Evolutionary conservation across 2,797 vertebrate genomes (phyloP).

Genomic region (Bradypodion ventrale): DNA sequence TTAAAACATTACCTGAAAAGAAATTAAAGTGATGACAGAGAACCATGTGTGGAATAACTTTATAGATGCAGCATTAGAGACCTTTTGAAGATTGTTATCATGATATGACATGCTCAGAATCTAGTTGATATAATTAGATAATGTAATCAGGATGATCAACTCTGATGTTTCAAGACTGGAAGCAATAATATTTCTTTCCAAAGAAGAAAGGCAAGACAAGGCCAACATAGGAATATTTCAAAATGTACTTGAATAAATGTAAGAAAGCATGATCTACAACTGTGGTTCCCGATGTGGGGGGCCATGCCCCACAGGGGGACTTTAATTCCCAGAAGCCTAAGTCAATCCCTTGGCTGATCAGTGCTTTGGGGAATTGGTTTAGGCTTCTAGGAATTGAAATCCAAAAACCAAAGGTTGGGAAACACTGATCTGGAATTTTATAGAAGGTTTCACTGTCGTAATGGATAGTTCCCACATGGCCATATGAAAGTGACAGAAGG

Average conservation of each 20-base stretch:
- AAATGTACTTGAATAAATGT: background rate
- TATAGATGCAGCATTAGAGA: background rate
- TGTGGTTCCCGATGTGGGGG: background rate
- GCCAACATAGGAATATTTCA: background rate
- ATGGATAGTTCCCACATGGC: background rate
- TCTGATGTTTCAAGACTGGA: background rate
- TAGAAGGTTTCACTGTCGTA: background rate
- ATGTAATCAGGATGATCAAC: background rate
- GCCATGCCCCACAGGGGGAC: too few species aligned
- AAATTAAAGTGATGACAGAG: conserved; percentile 26
- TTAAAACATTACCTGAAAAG: conserved; percentile 13
- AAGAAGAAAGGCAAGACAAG: background rate
- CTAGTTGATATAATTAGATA: background rate
- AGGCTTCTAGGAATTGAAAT: background rate
- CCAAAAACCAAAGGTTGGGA: background rate
- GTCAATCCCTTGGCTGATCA: too few species aligned
- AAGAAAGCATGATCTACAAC: background rate
- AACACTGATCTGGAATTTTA: background rate
- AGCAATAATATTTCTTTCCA: background rate
- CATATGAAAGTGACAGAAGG: background rate
- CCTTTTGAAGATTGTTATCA: background rate
- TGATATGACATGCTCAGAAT: background rate
- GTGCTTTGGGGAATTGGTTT: too few species aligned
- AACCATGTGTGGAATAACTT: accelerated
- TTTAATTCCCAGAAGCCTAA: background rate